phyloP scores from a whole-genome alignment of 2,113 vertebrate genomes.

The Phalacrocorax carbo region DNA sequence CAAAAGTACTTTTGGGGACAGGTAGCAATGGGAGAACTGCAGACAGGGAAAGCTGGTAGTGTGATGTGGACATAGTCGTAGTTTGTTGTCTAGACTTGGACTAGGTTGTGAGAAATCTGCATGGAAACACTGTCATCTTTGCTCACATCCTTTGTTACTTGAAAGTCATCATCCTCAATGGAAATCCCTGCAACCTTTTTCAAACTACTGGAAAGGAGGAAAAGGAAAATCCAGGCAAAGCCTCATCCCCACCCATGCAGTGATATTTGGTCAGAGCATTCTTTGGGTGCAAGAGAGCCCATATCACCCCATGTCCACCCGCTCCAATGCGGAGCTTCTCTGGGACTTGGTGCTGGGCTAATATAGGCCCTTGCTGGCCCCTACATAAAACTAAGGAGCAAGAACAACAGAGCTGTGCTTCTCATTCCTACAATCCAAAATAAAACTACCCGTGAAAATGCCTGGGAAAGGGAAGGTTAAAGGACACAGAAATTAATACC shows the following conservation, averaged over 20 bases:
- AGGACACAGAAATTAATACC: background rate
- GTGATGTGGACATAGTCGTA: rapidly evolving
- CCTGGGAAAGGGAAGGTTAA: background rate
- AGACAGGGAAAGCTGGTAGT: background rate
- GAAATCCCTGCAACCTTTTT: background rate
- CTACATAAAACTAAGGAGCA: background rate
- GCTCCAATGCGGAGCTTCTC: background rate
- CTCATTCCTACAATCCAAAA: background rate
- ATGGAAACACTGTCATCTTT: background rate
- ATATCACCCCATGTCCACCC: too few relatives aligned
- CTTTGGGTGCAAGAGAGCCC: background rate
- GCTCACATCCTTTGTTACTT: background rate
- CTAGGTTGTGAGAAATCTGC: background rate
- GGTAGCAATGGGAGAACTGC: background rate
- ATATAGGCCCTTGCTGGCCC: background rate
- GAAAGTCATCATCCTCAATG: background rate
- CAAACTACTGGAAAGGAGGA: background rate
- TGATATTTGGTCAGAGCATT: background rate
- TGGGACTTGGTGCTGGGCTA: background rate
- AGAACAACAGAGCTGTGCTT: background rate
- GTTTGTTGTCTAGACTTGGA: background rate
- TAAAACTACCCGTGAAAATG: background rate
- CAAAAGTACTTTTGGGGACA: background rate
- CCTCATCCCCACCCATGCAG: background rate
- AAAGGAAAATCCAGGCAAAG: background rate